phyloP scores from a whole-genome alignment of 92 coral and sea anemone species.

The Parazoanthus swiftii region DNA sequence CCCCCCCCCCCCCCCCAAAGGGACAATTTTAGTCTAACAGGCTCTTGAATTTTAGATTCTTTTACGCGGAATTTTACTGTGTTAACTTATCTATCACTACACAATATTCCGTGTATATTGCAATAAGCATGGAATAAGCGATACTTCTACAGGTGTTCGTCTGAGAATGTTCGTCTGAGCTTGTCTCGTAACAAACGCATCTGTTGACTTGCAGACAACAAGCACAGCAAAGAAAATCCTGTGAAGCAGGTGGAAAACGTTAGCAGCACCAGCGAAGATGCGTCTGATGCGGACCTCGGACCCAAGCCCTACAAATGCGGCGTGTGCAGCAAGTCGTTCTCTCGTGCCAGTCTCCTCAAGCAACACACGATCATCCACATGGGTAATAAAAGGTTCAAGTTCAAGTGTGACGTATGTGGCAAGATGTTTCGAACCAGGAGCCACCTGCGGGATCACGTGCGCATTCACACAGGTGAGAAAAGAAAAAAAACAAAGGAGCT shows the following conservation, averaged over 20 bases:
- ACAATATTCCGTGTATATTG: too few relatives aligned
- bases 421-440: slow-evolving; percentile 98
- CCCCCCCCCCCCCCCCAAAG: too few relatives aligned
- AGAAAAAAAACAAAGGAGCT: too few relatives aligned
- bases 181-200: not conserved
- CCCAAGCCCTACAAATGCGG: slow-evolving; percentile 68
- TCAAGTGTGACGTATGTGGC: slow-evolving; percentile 93
- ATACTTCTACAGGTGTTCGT: too few relatives aligned
- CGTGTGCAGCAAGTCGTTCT: slow-evolving; percentile 88
- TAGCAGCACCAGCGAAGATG: slow-evolving; percentile 7
- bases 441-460: slow-evolving; percentile 93
- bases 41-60: too few relatives aligned
- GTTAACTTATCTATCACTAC: too few relatives aligned
- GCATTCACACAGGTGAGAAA: slow-evolving; percentile 92
- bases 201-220: slow-evolving; percentile 3
- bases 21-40: too few relatives aligned
- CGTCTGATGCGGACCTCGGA: slow-evolving; percentile 1
- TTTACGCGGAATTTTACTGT: too few relatives aligned
- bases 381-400: slow-evolving; percentile 96
- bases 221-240: not conserved
- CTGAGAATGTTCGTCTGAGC: not conserved
- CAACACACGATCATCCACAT: slow-evolving; percentile 97
- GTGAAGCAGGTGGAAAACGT: not conserved
- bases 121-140: too few relatives aligned
- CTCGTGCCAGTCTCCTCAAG: slow-evolving; percentile 89